Conservation (phyloP, 2,113 vertebrate genomes). For the Geococcyx californianus region DNA sequence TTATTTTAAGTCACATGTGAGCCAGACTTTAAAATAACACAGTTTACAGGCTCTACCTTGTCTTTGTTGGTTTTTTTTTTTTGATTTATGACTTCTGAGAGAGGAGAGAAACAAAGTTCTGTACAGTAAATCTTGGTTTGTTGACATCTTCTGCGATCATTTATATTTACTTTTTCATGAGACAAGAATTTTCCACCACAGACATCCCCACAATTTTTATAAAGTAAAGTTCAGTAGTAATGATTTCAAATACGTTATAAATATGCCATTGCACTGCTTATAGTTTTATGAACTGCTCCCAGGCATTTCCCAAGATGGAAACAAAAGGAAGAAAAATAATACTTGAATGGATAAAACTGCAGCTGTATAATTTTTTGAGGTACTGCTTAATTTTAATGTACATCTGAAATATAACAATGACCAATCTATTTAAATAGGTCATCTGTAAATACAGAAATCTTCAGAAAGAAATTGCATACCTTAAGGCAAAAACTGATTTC, state of each 20-base stretch:
- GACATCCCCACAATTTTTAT: not conserved
- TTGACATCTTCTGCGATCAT: not conserved
- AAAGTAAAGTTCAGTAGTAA: not conserved
- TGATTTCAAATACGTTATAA: not conserved
- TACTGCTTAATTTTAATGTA: conserved; percentile 1
- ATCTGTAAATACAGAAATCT: not conserved
- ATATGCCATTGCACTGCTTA: not conserved
- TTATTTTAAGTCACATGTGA: not conserved
- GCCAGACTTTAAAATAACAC: not conserved
- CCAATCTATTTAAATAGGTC: not conserved
- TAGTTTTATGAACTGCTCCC: not conserved
- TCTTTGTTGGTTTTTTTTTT: not conserved
- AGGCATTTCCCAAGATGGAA: not conserved
- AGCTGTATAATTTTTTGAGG: not conserved
- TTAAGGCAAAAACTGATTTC: not conserved
- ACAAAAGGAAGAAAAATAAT: conserved; percentile 11
- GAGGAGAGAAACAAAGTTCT: not conserved
- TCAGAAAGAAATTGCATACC: not conserved
- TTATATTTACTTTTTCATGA: not conserved
- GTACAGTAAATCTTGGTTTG: not conserved
- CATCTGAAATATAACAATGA: not conserved
- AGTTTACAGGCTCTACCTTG: not conserved
- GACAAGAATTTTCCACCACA: not conserved
- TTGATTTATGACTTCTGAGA: not conserved
- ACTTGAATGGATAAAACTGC: not conserved